Percentiles rank a stretch among this genome's conserved stretches.
phyloP scores from a whole-genome alignment of 2,888 invertebrate species.

The Brachycybe producta region DNA sequence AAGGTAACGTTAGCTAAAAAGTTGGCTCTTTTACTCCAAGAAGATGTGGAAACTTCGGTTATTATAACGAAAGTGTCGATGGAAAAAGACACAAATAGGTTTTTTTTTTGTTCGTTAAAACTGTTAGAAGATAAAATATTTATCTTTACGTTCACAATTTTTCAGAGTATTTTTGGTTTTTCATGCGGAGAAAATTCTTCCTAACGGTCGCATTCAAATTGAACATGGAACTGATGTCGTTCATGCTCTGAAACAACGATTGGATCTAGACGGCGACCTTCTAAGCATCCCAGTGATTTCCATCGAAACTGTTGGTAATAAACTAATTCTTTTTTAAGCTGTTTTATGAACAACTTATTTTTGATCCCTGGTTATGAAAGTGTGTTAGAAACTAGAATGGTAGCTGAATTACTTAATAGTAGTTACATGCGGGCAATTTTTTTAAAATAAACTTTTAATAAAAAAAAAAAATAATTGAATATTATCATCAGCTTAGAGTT shows the following conservation, averaged over 20 bases:
- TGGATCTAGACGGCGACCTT: constrained; percentile 54
- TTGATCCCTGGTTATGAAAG: background rate
- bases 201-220: constrained; percentile 25
- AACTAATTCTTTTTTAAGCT: background rate
- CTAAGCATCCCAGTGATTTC: constrained; percentile 58
- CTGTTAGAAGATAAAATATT: background rate
- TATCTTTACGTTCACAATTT: background rate
- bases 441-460: too few species aligned
- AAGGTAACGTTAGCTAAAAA: constrained; percentile 55
- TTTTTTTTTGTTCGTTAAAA: constrained; percentile 7
- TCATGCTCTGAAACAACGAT: constrained; percentile 49
- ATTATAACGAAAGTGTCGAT: constrained; percentile 13
- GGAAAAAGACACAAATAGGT: constrained; percentile 15
- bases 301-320: constrained; percentile 53
- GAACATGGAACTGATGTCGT: constrained; percentile 52
- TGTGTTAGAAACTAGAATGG: too few species aligned
- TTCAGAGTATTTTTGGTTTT: constrained; percentile 26
- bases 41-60: constrained; percentile 24
- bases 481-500: too few species aligned
- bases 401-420: too few species aligned
- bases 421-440: too few species aligned
- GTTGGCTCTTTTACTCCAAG: constrained; percentile 56
- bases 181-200: constrained; percentile 25
- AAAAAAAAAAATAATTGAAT: too few species aligned
- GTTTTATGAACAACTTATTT: background rate